A percentile compares a stretch with the other conserved stretches of the same genome.
Conservation (phyloP, 2,113 vertebrate species). For the Crotophaga sulcirostris region DNA sequence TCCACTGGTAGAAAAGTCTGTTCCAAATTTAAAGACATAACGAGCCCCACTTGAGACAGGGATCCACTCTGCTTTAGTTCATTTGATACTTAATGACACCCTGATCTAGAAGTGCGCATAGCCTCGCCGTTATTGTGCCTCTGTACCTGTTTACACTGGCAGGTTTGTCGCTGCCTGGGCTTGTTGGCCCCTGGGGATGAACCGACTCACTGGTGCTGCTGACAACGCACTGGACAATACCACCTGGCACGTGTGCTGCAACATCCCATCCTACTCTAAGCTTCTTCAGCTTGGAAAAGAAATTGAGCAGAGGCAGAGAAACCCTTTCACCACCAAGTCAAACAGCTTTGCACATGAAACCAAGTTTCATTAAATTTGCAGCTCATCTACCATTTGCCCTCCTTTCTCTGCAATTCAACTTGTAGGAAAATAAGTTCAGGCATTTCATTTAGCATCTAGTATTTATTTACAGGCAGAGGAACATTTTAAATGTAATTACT, state of each 20-base stretch:
- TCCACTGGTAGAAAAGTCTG: neutral
- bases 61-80: neutral
- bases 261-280: accelerated
- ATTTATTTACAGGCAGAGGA: neutral
- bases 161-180: accelerated
- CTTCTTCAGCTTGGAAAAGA: neutral
- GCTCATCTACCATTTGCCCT: neutral
- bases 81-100: neutral
- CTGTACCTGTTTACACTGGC: accelerated
- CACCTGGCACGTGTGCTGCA: accelerated
- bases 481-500: neutral
- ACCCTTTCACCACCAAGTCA: neutral
- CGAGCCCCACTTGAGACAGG: neutral
- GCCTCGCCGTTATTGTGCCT: accelerated
- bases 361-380: neutral
- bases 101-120: neutral
- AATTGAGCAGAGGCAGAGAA: neutral
- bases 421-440: neutral
- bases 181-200: accelerated
- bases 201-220: accelerated
- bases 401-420: neutral
- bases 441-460: neutral
- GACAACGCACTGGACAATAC: accelerated
- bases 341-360: neutral
- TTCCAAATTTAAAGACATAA: neutral